Evolutionary conservation across 53 echinoderm and acorn worm species (phyloP), one percentile per base, ranked within the genome.

Genomic region (Stichopus horrens): DNA sequence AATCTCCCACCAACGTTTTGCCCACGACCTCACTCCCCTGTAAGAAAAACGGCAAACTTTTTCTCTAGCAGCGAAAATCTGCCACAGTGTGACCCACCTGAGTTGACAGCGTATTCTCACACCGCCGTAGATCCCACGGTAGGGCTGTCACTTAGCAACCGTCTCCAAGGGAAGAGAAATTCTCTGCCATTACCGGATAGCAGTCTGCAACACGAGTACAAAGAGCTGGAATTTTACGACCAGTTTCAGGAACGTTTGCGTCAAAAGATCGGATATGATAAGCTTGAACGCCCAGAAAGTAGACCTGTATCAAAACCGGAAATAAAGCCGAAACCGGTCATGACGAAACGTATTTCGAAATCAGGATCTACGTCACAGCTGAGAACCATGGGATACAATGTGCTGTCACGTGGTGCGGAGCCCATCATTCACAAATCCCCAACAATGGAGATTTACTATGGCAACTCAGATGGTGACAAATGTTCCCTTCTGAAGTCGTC

Each of bases 1-100:
- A 86, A 86, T 73, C 86, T 86, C 86, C 86, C 86, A 16, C 86
- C 86, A 54, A 86, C 23, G 37, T 65, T 86, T n/a, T 86, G 86
- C 53, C 73, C 86, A 54, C 53, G 86, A 11, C 86, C 86, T 52
- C 86, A 86, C 52, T 86, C 86, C 14, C 86, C 86, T 11, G 19
- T 86, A 52, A 86, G 86, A 21, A 86, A 86, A 86, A 86, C 86
- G 4, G 86, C 74, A 18, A 86, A 86, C 18, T 86, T 86, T 21
- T 86, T 86, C 74, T 71, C 73, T 7, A 73, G 86, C 71, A 86
- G 52, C 55, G 84, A 83, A 83, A 86, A 71, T 55, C 18, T 73
- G 37, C 21, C 58, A 5, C 58, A 83, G 3, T 21, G 57, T n/a
- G 83, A 83, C 37, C 63, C 83, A 37, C 58, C 71, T 16, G 73